Percentiles rank a stretch among this genome's conserved stretches.
These are phyloP conservation scores for Drosophila trapezifrons DNA, from an alignment of 1,140 invertebrate species.

Conservation along the genomic window DNA sequence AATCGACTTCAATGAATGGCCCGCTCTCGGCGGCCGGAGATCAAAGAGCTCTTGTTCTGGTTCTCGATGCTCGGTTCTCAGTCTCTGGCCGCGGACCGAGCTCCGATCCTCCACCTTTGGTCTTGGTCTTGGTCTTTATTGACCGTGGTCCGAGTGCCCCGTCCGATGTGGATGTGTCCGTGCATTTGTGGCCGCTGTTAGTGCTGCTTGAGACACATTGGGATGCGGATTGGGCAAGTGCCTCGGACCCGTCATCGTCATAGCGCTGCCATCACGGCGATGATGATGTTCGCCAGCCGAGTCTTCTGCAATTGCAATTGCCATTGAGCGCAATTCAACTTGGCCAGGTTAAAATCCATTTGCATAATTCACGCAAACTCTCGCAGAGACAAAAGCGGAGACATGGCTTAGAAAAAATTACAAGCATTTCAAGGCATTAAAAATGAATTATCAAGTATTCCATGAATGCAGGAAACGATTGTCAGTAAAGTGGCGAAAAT, in stretches of 20 bases:
- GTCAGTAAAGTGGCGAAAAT: not conserved
- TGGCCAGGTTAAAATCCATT: constrained; percentile 32
- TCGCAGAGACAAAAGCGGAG: not conserved
- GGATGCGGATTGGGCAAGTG: constrained; percentile 55
- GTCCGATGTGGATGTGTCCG: constrained; percentile 45
- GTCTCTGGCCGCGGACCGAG: constrained; percentile 4
- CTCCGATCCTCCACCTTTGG: constrained; percentile 26
- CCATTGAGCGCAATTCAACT: constrained; percentile 35
- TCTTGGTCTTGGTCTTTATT: constrained; percentile 58
- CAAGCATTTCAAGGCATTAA: no score
- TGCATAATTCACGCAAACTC: constrained; percentile 59
- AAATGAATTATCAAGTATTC: not conserved
- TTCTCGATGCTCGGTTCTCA: constrained; percentile 44
- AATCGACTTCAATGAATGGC: constrained; percentile 58
- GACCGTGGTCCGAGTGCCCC: constrained; percentile 53
- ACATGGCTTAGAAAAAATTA: constrained; percentile 1
- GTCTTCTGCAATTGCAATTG: constrained; percentile 44
- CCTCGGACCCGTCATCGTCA: constrained; percentile 18
- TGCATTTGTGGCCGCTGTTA: constrained; percentile 55
- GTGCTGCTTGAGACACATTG: constrained; percentile 54
- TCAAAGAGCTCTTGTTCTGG: constrained; percentile 70
- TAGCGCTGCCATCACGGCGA: constrained; percentile 19
- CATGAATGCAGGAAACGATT: not conserved
- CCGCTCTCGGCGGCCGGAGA: constrained; percentile 50
- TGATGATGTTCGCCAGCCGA: constrained; percentile 24